Conservation (phyloP, 2,113 vertebrate species). For the Telmatochromis brichardi region DNA sequence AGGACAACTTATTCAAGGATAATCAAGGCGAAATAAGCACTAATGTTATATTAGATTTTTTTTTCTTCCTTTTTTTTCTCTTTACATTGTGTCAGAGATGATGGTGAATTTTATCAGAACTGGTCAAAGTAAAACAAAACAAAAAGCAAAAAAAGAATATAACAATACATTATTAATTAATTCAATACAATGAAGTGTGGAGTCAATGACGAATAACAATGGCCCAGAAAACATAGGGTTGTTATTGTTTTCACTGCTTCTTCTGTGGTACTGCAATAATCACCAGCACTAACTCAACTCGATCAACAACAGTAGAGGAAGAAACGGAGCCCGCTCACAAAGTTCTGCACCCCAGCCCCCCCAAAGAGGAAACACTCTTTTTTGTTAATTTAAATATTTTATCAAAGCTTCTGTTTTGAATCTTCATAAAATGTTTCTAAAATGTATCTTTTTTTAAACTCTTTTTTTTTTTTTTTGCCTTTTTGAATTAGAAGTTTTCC, state of each 20-base stretch:
- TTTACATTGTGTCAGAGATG: constrained; percentile 37
- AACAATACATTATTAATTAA: constrained; percentile 74
- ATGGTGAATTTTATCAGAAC: constrained; percentile 55
- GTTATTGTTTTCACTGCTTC: constrained; percentile 53
- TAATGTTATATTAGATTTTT: constrained; percentile 49
- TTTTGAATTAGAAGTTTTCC: constrained; percentile 35
- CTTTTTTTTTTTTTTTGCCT: constrained; percentile 10
- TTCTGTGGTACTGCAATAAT: constrained; percentile 65
- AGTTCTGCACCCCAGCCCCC: constrained; percentile 51
- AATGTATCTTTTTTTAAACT: constrained; percentile 62
- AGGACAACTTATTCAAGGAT: constrained; percentile 74
- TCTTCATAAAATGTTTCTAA: constrained; percentile 79
- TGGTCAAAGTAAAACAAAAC: constrained; percentile 63
- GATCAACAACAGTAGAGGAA: constrained; percentile 74
- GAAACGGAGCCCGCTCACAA: constrained; percentile 53
- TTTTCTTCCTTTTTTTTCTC: constrained; percentile 24
- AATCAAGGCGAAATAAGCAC: constrained; percentile 74
- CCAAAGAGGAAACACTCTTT: constrained; percentile 69
- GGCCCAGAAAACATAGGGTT: constrained; percentile 56
- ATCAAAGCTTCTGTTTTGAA: constrained; percentile 75
- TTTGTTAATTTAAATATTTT: constrained; percentile 73
- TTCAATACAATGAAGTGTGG: constrained; percentile 72
- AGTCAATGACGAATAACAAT: constrained; percentile 60
- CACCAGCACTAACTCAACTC: constrained; percentile 74
- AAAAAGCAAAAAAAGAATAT: constrained; percentile 60